Evolutionary conservation across 2,888 invertebrate genomes (phyloP).

Genomic region (Eupelmus urozonus): DNA sequence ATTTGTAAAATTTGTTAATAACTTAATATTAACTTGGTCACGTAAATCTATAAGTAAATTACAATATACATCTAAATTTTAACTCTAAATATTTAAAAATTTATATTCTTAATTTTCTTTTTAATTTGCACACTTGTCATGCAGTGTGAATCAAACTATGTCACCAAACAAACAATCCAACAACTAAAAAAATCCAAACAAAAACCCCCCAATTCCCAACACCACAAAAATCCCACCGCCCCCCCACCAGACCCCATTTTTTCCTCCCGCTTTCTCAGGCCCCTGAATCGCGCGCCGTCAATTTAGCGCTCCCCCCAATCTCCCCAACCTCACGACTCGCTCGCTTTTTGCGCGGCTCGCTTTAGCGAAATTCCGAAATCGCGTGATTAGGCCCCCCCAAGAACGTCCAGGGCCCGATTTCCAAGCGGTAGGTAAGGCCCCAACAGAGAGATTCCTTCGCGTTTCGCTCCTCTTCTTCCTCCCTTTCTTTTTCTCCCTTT

Average conservation of each 20-base stretch:
- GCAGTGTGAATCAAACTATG: too few relatives aligned
- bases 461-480: neutral
- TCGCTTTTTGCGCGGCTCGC: neutral
- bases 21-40: too few relatives aligned
- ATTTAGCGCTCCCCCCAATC: neutral
- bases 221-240: neutral
- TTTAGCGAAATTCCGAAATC: slow-evolving; percentile 27
- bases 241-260: neutral
- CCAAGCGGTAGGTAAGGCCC: neutral
- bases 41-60: too few relatives aligned
- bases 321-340: neutral
- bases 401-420: neutral
- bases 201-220: too few relatives aligned
- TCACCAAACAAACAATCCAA: too few relatives aligned
- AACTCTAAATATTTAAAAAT: too few relatives aligned
- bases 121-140: too few relatives aligned
- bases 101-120: too few relatives aligned
- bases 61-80: too few relatives aligned
- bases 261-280: neutral
- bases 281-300: neutral
- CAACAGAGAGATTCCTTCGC: neutral
- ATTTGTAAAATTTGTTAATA: too few relatives aligned
- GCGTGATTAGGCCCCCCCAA: slow-evolving; percentile 28
- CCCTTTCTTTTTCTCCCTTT: neutral
- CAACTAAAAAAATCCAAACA: too few relatives aligned